Evolutionary conservation across 1,140 invertebrate genomes (phyloP).

Genomic region (Nasonia vitripennis): DNA sequence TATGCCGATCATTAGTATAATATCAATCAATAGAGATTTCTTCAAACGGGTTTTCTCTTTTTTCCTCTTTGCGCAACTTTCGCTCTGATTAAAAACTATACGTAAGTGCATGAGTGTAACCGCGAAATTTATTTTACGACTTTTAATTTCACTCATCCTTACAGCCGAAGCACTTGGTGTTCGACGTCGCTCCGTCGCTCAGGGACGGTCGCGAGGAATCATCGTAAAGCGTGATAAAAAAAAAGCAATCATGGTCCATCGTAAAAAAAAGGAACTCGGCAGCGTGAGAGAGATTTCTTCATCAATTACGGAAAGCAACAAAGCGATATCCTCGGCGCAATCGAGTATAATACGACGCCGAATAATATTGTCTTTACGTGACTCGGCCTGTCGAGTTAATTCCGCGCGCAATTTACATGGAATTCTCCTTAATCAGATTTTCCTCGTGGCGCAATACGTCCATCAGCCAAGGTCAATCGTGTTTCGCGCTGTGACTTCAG

Average conservation of each 20-base stretch:
- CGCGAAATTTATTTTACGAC: not conserved
- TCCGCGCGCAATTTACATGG: conserved; percentile 1
- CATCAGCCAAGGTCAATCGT: conserved; percentile 8
- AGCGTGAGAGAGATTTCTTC: not conserved
- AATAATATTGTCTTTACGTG: conserved; percentile 40
- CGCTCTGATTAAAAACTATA: not conserved
- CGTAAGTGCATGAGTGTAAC: not conserved
- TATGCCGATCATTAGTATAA: not conserved
- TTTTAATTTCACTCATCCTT: not conserved
- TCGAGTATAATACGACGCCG: not conserved
- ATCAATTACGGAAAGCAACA: not conserved
- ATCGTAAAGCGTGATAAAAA: not conserved
- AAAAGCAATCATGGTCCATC: not conserved
- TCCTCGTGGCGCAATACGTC: not conserved
- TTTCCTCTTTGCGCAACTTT: not conserved
- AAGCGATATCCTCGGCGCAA: not conserved
- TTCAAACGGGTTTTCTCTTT: not conserved
- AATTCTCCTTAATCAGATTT: conserved; percentile 24
- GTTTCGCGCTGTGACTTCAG: not conserved
- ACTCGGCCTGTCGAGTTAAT: conserved; percentile 51
- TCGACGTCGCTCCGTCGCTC: not conserved
- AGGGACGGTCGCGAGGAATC: not conserved
- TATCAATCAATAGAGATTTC: not conserved
- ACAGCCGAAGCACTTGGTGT: not conserved
- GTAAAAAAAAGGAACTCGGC: not conserved